Conservation (phyloP, 2,888 invertebrate species). For the Callosobruchus maculatus region DNA sequence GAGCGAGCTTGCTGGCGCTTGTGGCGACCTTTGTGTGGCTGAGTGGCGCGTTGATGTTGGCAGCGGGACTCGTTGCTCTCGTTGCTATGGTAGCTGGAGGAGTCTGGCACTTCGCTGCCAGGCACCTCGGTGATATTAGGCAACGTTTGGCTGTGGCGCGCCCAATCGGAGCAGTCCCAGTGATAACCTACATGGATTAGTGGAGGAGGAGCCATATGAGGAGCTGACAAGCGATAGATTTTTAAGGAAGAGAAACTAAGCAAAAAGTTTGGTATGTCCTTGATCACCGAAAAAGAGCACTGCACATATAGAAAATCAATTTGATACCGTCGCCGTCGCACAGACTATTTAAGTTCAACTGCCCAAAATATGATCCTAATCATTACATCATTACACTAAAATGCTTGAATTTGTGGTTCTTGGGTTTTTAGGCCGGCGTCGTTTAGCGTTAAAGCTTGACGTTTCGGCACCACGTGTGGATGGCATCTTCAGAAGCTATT, state of each 20-base stretch:
- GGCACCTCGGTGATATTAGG: slow-evolving; percentile 92
- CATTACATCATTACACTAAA: too few species aligned
- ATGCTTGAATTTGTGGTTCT: too few species aligned
- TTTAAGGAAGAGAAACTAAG: not conserved
- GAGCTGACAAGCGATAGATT: not conserved
- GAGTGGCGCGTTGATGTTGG: slow-evolving; percentile 56
- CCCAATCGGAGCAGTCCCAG: slow-evolving; percentile 98
- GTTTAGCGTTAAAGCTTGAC: too few species aligned
- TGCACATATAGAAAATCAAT: too few species aligned
- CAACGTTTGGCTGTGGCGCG: slow-evolving; percentile 70
- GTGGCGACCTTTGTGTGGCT: slow-evolving; percentile 36
- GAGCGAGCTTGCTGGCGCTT: slow-evolving; percentile 50
- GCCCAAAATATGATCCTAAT: too few species aligned
- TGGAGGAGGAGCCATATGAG: not conserved
- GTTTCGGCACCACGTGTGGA: too few species aligned
- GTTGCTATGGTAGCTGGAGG: slow-evolving; percentile 79
- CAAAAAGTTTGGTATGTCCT: not conserved
- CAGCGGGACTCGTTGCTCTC: slow-evolving; percentile 73
- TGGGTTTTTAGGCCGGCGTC: too few species aligned
- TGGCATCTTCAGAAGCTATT: too few species aligned
- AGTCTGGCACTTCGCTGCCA: slow-evolving; percentile 86
- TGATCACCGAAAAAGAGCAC: too few species aligned
- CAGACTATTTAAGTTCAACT: too few species aligned
- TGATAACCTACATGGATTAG: slow-evolving; percentile 67
- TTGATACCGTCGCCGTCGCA: too few species aligned